A percentile compares a stretch with the other conserved stretches of the same genome.
Conservation (phyloP, 1,140 invertebrate genomes). For the Drosophila lacteicornis region DNA sequence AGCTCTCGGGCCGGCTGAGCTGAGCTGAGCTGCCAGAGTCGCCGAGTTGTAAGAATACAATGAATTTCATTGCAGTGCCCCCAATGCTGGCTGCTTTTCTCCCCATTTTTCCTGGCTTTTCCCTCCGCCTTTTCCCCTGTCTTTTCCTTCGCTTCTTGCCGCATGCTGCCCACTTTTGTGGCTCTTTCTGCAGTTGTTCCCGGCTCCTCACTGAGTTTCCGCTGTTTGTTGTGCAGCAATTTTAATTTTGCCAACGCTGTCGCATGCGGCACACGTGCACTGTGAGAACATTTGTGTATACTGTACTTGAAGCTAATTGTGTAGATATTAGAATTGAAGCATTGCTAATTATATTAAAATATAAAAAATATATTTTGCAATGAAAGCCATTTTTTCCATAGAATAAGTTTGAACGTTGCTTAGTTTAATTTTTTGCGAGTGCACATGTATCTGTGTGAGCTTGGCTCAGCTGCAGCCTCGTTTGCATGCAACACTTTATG, state of each 20-base stretch:
- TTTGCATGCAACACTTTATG: slow-evolving; percentile 84
- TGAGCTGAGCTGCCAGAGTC: slow-evolving; percentile 59
- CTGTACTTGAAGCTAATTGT: no score
- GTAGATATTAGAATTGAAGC: no score
- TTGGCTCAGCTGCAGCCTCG: slow-evolving; percentile 77
- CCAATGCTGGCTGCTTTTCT: neutral
- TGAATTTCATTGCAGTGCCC: slow-evolving; percentile 66
- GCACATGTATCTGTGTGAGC: slow-evolving; percentile 40
- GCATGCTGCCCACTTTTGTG: slow-evolving; percentile 7
- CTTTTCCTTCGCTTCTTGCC: neutral
- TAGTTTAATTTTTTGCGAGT: neutral
- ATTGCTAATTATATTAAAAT: no score
- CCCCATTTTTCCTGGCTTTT: slow-evolving; percentile 13
- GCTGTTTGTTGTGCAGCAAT: slow-evolving; percentile 82
- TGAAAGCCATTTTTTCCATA: no score
- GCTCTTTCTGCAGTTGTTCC: slow-evolving; percentile 34
- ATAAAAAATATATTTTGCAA: no score
- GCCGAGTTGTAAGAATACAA: slow-evolving; percentile 78
- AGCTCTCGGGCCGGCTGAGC: slow-evolving; percentile 54
- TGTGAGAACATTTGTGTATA: neutral
- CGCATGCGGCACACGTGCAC: slow-evolving; percentile 57
- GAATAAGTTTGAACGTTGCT: no score
- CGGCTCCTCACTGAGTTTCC: slow-evolving; percentile 78
- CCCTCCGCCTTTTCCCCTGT: neutral
- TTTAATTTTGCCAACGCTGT: slow-evolving; percentile 82